A percentile compares a stretch with the other conserved stretches of the same genome.
Conservation (phyloP, 2,113 vertebrate genomes). For the Suncus etruscus region DNA sequence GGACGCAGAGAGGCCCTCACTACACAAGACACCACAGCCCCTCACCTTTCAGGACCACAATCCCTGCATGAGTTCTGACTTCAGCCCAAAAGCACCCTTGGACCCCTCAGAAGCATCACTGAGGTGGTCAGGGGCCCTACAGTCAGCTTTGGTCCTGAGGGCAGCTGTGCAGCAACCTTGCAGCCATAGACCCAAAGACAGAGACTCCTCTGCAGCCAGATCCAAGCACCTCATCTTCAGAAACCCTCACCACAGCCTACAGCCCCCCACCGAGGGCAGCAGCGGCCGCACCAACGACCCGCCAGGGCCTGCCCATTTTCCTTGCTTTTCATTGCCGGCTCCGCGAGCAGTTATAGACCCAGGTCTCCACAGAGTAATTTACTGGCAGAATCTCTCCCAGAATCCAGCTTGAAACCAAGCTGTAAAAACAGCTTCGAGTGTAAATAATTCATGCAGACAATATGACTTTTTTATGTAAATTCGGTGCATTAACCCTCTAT, state of each 20-base stretch:
- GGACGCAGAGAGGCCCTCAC: not conserved
- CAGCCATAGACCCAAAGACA: not conserved
- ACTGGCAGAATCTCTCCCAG: slow-evolving; percentile 96
- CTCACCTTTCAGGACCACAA: not conserved
- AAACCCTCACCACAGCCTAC: slow-evolving; percentile 36
- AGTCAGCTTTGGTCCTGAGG: not conserved
- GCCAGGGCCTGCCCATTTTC: slow-evolving; percentile 82
- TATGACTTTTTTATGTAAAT: slow-evolving; percentile 99
- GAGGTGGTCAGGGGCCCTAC: not conserved
- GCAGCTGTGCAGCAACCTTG: not conserved
- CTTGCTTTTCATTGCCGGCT: slow-evolving; percentile 85
- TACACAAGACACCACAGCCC: not conserved
- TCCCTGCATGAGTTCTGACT: not conserved
- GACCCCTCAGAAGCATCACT: not conserved
- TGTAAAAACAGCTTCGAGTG: slow-evolving; percentile 99
- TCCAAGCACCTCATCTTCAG: not conserved
- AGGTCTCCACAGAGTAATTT: slow-evolving; percentile 95
- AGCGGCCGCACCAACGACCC: slow-evolving; percentile 60
- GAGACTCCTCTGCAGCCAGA: not conserved
- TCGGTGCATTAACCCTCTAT: slow-evolving; percentile 99
- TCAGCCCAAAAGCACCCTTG: not conserved
- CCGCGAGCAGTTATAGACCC: slow-evolving; percentile 87
- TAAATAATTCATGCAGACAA: slow-evolving; percentile 99
- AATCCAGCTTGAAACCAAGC: slow-evolving; percentile 96
- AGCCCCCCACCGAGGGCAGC: slow-evolving; percentile 60